Evolutionary conservation across 2,888 invertebrate genomes (phyloP).

Genomic region (Habroteleia sp.): DNA sequence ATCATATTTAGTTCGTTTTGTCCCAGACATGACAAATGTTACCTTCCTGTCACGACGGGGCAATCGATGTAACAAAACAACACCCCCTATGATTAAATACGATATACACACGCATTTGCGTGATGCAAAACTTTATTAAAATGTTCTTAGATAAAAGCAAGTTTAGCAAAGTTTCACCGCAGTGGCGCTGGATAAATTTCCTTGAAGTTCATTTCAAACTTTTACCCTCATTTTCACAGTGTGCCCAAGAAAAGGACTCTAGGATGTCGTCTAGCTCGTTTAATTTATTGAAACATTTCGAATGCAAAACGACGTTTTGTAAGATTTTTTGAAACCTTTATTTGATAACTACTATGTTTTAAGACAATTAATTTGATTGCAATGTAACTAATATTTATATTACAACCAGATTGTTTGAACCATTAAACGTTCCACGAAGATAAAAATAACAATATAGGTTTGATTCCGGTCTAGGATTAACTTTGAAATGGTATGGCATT

Average conservation of each 20-base stretch:
- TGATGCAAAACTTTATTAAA: conserved; percentile 48
- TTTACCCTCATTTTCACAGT: conserved; percentile 14
- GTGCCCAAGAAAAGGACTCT: background rate
- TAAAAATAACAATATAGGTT: conserved; percentile 63
- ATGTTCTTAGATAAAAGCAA: conserved; percentile 33
- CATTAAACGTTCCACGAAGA: conserved; percentile 22
- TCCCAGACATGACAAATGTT: conserved; percentile 26
- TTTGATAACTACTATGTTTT: background rate
- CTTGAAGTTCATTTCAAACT: conserved; percentile 38
- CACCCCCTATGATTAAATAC: too few relatives aligned
- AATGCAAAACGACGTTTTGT: background rate
- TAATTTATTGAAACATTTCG: conserved; percentile 25
- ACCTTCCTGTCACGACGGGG: background rate
- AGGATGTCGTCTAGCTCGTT: conserved; percentile 1
- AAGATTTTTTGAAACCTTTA: background rate
- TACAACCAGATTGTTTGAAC: conserved; percentile 28
- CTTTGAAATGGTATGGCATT: conserved; percentile 70
- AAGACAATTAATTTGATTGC: background rate
- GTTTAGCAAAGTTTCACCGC: conserved; percentile 14
- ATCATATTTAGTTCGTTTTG: conserved; percentile 20
- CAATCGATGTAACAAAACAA: conserved; percentile 8
- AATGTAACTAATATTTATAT: conserved; percentile 41
- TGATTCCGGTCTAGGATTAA: conserved; percentile 67
- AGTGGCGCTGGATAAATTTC: conserved; percentile 22
- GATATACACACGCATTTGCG: too few relatives aligned